Base-by-base conservation (phyloP, 2,888 invertebrate species). In the Tortricodes alternella region DNA sequence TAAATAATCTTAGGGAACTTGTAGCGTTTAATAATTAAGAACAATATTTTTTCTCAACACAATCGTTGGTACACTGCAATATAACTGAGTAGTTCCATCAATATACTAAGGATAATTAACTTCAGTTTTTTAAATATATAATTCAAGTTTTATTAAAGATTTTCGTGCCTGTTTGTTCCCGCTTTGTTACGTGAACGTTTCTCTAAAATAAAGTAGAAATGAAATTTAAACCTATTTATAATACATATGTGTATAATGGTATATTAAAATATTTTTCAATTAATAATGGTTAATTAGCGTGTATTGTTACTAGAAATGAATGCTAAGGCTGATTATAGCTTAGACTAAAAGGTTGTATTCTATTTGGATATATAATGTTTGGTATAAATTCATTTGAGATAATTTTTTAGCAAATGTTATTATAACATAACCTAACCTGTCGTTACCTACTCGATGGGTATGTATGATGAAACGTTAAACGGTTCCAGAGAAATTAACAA, bases 261-360 rank as follows among this genome's bases (percentile, higher is more conserved):
- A n/a, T n/a, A n/a, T n/a, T n/a, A n/a, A n/a, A 27, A 37, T 53
- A 53, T 46, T 46, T 52, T 52, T 53, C 52, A 53, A 53, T 38
- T 44, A 53, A 21, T 34, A 53, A 19, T 29, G 5, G 44, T 53
- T 46, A 44, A 18, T 13, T 44, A 44, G 13, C 1, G 1, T 35
- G 52, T 52, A 53, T 29, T 0, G 38, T 46, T 38, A 39, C 7
- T 53, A 46, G 46, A 53, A 53, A 32, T 46, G 46, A 39, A 39
- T 39, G 52, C 27, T 39, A 53, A 53, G 53, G 53, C 53, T 53
- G 53, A 53, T 34, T 3, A 8, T 53, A 53, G 16, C 9, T 16
- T 39, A 53, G 46, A 39, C 5, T 13, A 9, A 6, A 23, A 34
- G 53, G 46, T 53, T 46, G 53, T 46, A 34, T 16, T 23, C n/a